Evolutionary conservation across 2,797 vertebrate species (phyloP).

Genomic region (Calcarius lapponicus): DNA sequence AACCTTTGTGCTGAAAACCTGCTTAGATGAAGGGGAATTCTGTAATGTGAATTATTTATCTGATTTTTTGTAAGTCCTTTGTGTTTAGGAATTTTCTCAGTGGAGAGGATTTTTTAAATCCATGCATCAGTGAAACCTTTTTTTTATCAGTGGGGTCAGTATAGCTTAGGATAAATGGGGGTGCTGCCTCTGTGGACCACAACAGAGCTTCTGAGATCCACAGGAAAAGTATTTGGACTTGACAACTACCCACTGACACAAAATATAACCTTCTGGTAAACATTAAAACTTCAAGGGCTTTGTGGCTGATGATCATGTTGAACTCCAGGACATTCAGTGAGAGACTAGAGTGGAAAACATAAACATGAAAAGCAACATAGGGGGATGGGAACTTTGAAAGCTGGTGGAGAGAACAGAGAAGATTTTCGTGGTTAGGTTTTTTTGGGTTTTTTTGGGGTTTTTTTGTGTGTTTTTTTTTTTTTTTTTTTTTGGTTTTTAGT

Average conservation of each 20-base stretch:
- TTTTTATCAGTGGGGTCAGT: background rate
- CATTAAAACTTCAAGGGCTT: slow-evolving; percentile 47
- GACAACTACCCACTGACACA: slow-evolving; percentile 2
- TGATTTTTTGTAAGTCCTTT: background rate
- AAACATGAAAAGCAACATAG: background rate
- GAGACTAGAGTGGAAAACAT: background rate
- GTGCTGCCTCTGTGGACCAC: background rate
- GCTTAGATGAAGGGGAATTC: background rate
- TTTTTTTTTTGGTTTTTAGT: background rate
- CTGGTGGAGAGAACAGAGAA: background rate
- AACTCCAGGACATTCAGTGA: slow-evolving; percentile 20
- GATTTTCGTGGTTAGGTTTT: background rate
- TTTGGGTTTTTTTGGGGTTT: no score
- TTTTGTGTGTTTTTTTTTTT: no score
- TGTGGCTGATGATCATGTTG: slow-evolving; percentile 17
- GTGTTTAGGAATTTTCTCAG: background rate
- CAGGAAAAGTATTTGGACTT: background rate
- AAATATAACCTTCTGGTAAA: slow-evolving; percentile 45
- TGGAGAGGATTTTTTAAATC: background rate
- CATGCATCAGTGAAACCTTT: background rate
- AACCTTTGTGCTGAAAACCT: background rate
- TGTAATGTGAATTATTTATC: background rate
- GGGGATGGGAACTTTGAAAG: slow-evolving; percentile 1
- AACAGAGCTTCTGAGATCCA: background rate
- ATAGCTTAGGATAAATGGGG: background rate